These are phyloP conservation scores for Hyla sarda DNA, from an alignment of 2,113 vertebrate species.

Conservation along the genomic window DNA sequence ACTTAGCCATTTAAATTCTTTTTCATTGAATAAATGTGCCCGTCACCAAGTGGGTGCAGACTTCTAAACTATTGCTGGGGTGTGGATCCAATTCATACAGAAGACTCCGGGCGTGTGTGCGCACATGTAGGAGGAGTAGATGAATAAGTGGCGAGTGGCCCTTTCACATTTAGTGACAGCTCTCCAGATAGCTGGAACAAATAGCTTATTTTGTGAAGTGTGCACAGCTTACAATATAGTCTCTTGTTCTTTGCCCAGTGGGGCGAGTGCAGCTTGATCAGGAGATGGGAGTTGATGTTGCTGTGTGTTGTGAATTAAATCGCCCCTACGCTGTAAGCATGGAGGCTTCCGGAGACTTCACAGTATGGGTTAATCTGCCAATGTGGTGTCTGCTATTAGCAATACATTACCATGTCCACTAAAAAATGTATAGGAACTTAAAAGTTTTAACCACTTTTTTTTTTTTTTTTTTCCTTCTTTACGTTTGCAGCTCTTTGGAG, in stretches of 20 bases:
- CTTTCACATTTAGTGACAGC: not conserved
- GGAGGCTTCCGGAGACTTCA: not conserved
- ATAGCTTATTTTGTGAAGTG: constrained; percentile 34
- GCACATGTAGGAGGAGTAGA: constrained; percentile 23
- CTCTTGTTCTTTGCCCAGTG: constrained; percentile 41
- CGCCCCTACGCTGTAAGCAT: constrained; percentile 6
- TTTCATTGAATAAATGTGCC: not conserved
- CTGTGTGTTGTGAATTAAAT: constrained; percentile 25
- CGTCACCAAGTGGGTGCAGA: not conserved
- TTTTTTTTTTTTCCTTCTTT: too few relatives aligned
- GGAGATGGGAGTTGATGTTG: constrained; percentile 53
- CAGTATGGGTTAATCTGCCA: not conserved
- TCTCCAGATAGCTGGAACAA: constrained; percentile 41
- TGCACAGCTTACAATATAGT: constrained; percentile 21
- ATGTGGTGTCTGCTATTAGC: not conserved
- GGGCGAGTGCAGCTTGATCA: constrained; percentile 52
- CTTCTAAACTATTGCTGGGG: not conserved
- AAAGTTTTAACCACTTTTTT: too few relatives aligned
- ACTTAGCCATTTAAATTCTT: not conserved
- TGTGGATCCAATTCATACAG: not conserved
- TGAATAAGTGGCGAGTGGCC: constrained; percentile 17
- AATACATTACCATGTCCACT: not conserved
- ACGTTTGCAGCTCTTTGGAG: not conserved
- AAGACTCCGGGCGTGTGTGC: constrained; percentile 9
- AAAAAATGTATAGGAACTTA: not conserved